phyloP scores from a whole-genome alignment of 2,797 vertebrate genomes.

The Hydrocynus forskahlii region DNA sequence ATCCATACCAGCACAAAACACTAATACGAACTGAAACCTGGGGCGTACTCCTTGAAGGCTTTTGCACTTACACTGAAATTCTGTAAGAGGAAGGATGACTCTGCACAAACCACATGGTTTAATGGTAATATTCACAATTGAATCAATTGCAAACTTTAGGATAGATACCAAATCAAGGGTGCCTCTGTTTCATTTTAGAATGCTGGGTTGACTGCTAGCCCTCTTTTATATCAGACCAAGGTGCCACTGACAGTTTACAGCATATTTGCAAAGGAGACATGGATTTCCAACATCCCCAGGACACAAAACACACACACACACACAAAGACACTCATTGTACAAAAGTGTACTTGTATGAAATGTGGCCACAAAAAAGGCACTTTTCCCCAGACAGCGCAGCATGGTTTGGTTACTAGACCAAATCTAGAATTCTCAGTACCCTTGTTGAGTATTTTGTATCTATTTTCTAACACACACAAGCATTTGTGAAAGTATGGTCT shows the following conservation, averaged over 20 bases:
- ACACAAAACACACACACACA: conserved; percentile 29
- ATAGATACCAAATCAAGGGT: conserved; percentile 70
- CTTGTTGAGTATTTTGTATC: neutral
- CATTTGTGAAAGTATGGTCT: neutral
- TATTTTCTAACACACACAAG: neutral
- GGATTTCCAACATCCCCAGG: conserved; percentile 59
- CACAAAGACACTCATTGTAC: conserved; percentile 19
- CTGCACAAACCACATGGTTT: conserved; percentile 55
- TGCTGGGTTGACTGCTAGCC: conserved; percentile 74
- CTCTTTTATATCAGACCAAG: conserved; percentile 76
- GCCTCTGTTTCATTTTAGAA: conserved; percentile 74
- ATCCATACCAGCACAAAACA: conserved; percentile 64
- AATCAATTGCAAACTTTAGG: conserved; percentile 42
- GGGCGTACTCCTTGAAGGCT: conserved; percentile 55
- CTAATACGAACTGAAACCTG: conserved; percentile 74
- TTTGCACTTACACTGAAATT: conserved; percentile 77
- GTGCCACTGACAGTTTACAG: conserved; percentile 67
- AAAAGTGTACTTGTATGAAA: conserved; percentile 29
- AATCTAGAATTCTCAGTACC: neutral
- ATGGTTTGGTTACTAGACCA: neutral
- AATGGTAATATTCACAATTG: conserved; percentile 28
- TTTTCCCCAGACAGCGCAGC: neutral
- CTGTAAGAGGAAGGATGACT: conserved; percentile 67
- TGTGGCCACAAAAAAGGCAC: neutral
- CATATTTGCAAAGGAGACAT: conserved; percentile 80